Evolutionary conservation across 2,888 invertebrate species (phyloP).

Genomic region (Mayetiola destructor): DNA sequence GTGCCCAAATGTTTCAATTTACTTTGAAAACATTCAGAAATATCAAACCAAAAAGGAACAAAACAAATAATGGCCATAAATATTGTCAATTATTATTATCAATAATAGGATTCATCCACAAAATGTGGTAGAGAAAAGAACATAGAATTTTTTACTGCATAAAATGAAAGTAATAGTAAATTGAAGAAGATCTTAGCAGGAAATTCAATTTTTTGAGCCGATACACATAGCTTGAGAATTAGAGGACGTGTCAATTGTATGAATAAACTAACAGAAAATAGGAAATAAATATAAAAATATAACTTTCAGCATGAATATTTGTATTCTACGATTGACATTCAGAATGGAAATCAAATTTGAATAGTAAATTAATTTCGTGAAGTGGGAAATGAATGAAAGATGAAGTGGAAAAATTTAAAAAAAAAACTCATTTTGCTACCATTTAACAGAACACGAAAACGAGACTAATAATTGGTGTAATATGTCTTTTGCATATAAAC

Average conservation of each 20-base stretch:
- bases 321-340: not conserved
- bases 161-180: too few species aligned
- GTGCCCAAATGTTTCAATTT: not conserved
- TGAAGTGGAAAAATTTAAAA: too few species aligned
- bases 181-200: not conserved
- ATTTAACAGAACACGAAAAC: not conserved
- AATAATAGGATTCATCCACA: too few species aligned
- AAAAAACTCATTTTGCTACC: not conserved
- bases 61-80: not conserved
- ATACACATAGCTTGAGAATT: not conserved
- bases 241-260: not conserved
- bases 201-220: not conserved
- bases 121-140: too few species aligned
- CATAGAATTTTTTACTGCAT: too few species aligned
- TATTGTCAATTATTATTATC: not conserved
- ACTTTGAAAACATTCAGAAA: not conserved
- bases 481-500: not conserved
- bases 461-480: not conserved
- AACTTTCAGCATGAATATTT: not conserved
- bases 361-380: constrained; percentile 8
- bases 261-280: not conserved
- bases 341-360: constrained; percentile 1
- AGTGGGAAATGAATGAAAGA: constrained; percentile 9
- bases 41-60: not conserved
- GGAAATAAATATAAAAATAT: too few species aligned